These are phyloP conservation scores for Glossosoma conforme DNA, from an alignment of 1,140 invertebrate genomes.

Conservation along the genomic window DNA sequence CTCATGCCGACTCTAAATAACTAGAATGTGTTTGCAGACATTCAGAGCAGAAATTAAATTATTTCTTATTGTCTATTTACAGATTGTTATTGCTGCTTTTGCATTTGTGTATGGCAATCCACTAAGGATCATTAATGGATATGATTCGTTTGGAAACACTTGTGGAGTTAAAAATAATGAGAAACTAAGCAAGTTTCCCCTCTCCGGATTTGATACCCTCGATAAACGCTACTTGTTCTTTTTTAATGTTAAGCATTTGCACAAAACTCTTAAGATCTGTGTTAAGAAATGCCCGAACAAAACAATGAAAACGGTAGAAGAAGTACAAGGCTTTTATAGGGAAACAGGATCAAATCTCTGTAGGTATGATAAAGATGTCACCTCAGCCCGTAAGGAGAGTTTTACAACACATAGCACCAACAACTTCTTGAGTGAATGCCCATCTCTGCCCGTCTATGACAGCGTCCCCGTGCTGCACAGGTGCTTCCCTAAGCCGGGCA, in stretches of 20 bases:
- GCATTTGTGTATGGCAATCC: conserved; percentile 88
- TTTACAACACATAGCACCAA: conserved; percentile 43
- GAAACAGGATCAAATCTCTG: conserved; percentile 70
- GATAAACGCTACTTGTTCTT: conserved; percentile 81
- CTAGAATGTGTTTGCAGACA: no score
- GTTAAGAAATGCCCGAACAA: conserved; percentile 80
- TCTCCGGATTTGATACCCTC: conserved; percentile 75
- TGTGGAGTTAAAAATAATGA: conserved; percentile 80
- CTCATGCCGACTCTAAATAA: no score
- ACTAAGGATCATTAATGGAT: conserved; percentile 81
- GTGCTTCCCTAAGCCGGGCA: conserved; percentile 71
- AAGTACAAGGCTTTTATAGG: conserved; percentile 70
- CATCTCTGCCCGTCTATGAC: conserved; percentile 64
- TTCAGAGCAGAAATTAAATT: no score
- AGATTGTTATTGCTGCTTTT: conserved; percentile 83
- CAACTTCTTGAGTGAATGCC: conserved; percentile 65
- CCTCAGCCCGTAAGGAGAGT: conserved; percentile 24
- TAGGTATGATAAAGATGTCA: conserved; percentile 63
- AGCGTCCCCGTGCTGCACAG: conserved; percentile 77
- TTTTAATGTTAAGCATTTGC: conserved; percentile 72
- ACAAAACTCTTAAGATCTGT: conserved; percentile 79
- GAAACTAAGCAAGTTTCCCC: conserved; percentile 64
- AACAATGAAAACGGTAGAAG: conserved; percentile 57
- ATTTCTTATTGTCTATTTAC: conserved; percentile 33
- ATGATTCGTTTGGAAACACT: conserved; percentile 94